Conservation (phyloP, 2,888 invertebrate genomes). For the Drosophila meridiana region DNA sequence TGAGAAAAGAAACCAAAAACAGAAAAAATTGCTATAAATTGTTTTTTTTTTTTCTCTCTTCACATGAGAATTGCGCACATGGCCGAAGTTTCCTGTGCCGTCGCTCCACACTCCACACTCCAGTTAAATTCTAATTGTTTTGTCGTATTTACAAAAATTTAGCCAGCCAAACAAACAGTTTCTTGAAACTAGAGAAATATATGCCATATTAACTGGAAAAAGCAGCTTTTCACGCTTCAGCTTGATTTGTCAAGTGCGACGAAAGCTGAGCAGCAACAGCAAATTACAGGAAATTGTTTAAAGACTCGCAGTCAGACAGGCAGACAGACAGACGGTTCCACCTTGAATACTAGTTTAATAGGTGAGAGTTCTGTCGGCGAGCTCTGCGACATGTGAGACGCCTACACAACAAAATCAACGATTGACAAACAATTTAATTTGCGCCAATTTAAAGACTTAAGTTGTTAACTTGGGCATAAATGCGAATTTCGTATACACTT, state of each 20-base stretch:
- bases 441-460: slow-evolving; percentile 43
- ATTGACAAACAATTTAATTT: slow-evolving; percentile 63
- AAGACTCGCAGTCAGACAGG: slow-evolving; percentile 11
- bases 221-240: slow-evolving; percentile 43
- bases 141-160: slow-evolving; percentile 49
- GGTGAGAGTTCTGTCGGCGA: slow-evolving; percentile 26
- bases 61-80: slow-evolving; percentile 64
- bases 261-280: slow-evolving; percentile 57
- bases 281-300: slow-evolving; percentile 65
- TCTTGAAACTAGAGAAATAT: slow-evolving; percentile 15
- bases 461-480: not conserved
- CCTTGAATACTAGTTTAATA: slow-evolving; percentile 65
- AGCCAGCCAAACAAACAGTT: slow-evolving; percentile 26
- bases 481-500: not conserved
- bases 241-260: slow-evolving; percentile 60
- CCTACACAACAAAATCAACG: slow-evolving; percentile 26
- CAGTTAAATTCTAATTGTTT: slow-evolving; percentile 59
- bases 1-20: slow-evolving; percentile 31
- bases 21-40: slow-evolving; percentile 27
- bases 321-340: slow-evolving; percentile 54
- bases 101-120: slow-evolving; percentile 15
- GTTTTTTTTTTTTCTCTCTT: slow-evolving; percentile 25
- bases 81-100: slow-evolving; percentile 12
- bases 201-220: slow-evolving; percentile 27
- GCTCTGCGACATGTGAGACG: slow-evolving; percentile 16